Base-by-base conservation (phyloP, 2,113 vertebrate genomes). In the Chaetura pelagica region DNA sequence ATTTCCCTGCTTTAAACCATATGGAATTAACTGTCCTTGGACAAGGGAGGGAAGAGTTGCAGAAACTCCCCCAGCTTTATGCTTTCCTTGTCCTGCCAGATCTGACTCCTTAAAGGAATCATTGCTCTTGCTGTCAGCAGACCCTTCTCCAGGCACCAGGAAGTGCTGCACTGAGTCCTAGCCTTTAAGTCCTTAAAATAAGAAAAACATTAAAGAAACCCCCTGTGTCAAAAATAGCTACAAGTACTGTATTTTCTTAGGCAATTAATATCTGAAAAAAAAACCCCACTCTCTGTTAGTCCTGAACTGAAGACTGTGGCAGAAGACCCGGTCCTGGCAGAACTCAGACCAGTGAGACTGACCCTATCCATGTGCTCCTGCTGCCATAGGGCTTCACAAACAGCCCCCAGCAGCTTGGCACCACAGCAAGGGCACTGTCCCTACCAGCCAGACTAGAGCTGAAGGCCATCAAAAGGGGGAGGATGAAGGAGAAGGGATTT, bases 1-100 rank as follows among this genome's bases (percentile, higher is more conserved):
- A 1, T 89, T 93, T 89, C 67, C 44, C 71, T 84, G 81, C 62
- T 76, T 92, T 84, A 78, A 91, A 58, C 64, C 62, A 67, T 46
- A 87, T n/a, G 62, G 89, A 84, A 87, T 95, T 89, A 92, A 78
- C 64, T 88, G 64, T 76, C 58, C 64, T 94, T 94, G 87, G 77
- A 91, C 0, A 0, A 85, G 20, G 13, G 21, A 62, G 18, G 58
- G 66, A 82, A 68, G 78, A 93, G 35, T 66, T 85, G 62, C 58
- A 80, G 69, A 91, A 91, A 83, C 35, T 78, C 54, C 40, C 76
- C 10, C 62, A 87, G 35, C 12, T 80, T 84, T 79, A 69, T 57
- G 40, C 22, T 72, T 91, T 79, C 27, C 51, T 68, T 61, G 40
- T 79, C 61, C 76, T 89, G 58, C 35, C 66, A 79, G 62, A 69